Percentiles rank a stretch among this genome's conserved stretches.
Evolutionary conservation across 2,797 vertebrate species (phyloP).

Genomic region (Miichthys miiuy): DNA sequence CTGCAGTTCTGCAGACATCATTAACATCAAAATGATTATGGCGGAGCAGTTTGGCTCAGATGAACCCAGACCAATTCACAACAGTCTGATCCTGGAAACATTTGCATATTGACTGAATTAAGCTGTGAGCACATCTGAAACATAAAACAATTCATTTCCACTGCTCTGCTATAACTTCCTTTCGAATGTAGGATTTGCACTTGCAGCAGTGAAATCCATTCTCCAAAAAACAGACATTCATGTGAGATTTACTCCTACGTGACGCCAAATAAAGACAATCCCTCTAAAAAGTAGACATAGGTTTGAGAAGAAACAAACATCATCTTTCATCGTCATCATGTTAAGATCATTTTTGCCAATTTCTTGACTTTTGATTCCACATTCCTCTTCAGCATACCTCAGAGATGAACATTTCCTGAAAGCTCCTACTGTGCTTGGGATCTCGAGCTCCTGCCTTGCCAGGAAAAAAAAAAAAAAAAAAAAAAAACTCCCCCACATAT

Average conservation of each 20-base stretch:
- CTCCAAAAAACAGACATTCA: not conserved
- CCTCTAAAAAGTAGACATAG: conserved; percentile 24
- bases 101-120: conserved; percentile 53
- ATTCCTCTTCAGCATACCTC: conserved; percentile 70
- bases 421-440: conserved; percentile 59
- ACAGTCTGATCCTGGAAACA: conserved; percentile 34
- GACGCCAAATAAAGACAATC: conserved; percentile 10
- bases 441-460: conserved; percentile 54
- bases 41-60: conserved; percentile 64
- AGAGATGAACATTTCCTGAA: conserved; percentile 63
- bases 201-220: not conserved
- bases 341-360: conserved; percentile 45
- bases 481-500: conserved; percentile 65
- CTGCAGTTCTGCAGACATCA: conserved; percentile 76
- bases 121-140: conserved; percentile 32
- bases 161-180: conserved; percentile 18
- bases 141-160: conserved; percentile 20
- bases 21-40: conserved; percentile 81
- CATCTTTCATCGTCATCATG: conserved; percentile 31
- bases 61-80: conserved; percentile 43
- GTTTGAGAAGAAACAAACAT: conserved; percentile 21
- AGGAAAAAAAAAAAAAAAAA: conserved; percentile 35
- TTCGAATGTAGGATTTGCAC: conserved; percentile 17
- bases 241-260: not conserved
- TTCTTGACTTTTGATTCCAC: conserved; percentile 65